A percentile compares a stretch with the other conserved stretches of the same genome.
These are phyloP conservation scores for Cliona cf. orientalis DNA, from an alignment of 37 sponge, comb jelly and placozoan genomes.

Conservation along the genomic window DNA sequence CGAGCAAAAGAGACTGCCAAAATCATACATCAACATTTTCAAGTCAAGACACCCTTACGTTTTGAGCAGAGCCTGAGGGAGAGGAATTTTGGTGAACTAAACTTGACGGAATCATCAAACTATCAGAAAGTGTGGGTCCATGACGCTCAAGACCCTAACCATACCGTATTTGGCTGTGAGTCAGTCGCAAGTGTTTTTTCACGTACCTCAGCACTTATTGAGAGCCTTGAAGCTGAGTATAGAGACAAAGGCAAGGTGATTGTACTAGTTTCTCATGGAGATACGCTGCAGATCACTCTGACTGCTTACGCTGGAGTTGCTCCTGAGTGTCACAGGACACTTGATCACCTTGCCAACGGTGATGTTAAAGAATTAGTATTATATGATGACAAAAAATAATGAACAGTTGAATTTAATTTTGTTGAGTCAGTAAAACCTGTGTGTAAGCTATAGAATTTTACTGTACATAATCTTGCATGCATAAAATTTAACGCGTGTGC, in stretches of 20 bases:
- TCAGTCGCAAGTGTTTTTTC: conserved; percentile 16
- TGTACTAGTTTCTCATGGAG: conserved; percentile 44
- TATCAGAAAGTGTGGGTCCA: background rate
- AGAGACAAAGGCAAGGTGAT: background rate
- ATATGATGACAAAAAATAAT: too few relatives aligned
- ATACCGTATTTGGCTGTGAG: conserved; percentile 26
- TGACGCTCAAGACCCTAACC: conserved; percentile 10
- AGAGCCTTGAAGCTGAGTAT: conserved; percentile 1
- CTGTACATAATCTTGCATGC: too few relatives aligned
- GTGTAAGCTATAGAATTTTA: too few relatives aligned
- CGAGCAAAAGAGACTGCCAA: conserved; percentile 40
- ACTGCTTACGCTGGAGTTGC: conserved; percentile 12
- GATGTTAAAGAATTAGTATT: conserved; percentile 23
- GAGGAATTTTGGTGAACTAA: conserved; percentile 9
- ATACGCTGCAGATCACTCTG: conserved; percentile 20
- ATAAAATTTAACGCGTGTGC: too few relatives aligned
- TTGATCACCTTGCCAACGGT: conserved; percentile 11
- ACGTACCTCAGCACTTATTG: conserved; percentile 15
- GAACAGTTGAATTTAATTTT: too few relatives aligned
- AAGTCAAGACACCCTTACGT: background rate
- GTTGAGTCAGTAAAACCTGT: too few relatives aligned
- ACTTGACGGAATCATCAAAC: background rate
- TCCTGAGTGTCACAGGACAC: conserved; percentile 6
- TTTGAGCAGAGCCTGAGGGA: conserved; percentile 13
- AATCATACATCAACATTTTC: conserved; percentile 1